Percentiles rank a stretch among this genome's conserved stretches.
Conservation (phyloP, 2,888 invertebrate species). For the Fragum sueziense region DNA sequence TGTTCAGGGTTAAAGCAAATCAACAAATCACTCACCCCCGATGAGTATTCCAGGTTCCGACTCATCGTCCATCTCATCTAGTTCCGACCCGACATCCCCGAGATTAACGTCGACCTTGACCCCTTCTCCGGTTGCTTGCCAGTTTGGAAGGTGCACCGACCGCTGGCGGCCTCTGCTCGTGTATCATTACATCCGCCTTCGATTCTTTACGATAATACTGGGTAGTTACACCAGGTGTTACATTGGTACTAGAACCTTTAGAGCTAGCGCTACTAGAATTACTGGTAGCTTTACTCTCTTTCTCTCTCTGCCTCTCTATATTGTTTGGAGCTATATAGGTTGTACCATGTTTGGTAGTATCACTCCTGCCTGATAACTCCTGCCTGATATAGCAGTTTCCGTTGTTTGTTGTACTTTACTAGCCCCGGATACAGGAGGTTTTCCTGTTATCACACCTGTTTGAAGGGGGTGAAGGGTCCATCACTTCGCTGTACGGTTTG, state of each 20-base stretch:
- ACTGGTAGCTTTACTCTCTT: neutral
- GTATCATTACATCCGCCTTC: constrained; percentile 61
- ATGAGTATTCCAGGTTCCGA: constrained; percentile 61
- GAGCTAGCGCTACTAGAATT: constrained; percentile 27
- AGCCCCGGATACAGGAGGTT: constrained; percentile 47
- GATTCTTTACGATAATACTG: constrained; percentile 72
- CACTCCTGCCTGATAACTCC: constrained; percentile 29
- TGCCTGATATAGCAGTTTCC: constrained; percentile 46
- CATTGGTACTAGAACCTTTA: constrained; percentile 41
- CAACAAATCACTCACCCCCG: too few species aligned
- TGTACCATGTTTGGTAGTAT: constrained; percentile 38
- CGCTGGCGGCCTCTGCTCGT: constrained; percentile 71
- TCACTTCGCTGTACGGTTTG: constrained; percentile 73
- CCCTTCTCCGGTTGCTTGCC: constrained; percentile 51
- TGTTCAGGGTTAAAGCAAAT: too few species aligned
- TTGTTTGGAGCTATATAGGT: constrained; percentile 54
- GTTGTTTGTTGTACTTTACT: constrained; percentile 61
- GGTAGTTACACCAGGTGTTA: constrained; percentile 39
- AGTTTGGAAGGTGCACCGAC: constrained; percentile 69
- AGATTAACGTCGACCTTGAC: constrained; percentile 36
- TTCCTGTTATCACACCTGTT: neutral
- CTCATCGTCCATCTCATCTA: constrained; percentile 64
- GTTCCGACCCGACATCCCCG: constrained; percentile 54
- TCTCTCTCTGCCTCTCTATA: constrained; percentile 36
- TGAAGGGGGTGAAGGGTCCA: constrained; percentile 41